phyloP scores from a whole-genome alignment of 2,888 invertebrate species.

The Cantharis nigra region DNA sequence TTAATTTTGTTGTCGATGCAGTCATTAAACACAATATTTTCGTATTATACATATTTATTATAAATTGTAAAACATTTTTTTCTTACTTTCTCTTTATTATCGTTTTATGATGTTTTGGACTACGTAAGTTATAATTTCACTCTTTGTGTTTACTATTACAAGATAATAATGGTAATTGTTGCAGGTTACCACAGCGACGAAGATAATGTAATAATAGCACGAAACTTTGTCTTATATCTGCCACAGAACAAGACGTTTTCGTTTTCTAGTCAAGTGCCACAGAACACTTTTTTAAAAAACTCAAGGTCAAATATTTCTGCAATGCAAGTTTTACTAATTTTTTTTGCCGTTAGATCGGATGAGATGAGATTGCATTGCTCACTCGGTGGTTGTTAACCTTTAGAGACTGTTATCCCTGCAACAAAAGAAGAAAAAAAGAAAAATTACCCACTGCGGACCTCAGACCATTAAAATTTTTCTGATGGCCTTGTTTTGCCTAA shows the following conservation, averaged over 20 bases:
- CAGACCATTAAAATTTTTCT: background rate
- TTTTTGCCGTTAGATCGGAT: background rate
- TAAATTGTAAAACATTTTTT: background rate
- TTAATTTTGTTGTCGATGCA: background rate
- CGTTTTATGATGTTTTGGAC: background rate
- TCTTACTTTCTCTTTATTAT: background rate
- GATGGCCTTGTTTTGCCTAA: background rate
- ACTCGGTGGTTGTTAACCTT: background rate
- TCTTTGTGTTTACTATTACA: background rate
- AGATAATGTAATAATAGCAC: background rate
- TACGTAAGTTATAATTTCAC: background rate
- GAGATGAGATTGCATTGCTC: no score
- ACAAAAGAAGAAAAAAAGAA: background rate
- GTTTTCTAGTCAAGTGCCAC: background rate
- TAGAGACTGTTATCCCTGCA: background rate
- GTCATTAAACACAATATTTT: background rate
- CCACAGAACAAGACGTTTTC: background rate
- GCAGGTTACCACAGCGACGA: background rate
- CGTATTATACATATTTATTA: background rate
- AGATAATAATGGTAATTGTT: background rate
- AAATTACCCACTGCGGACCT: background rate
- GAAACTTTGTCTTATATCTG: background rate
- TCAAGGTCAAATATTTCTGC: background rate
- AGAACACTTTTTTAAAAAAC: background rate
- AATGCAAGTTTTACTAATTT: background rate